Conservation (phyloP, 1,140 invertebrate genomes). For the Pygmarrhopalites habei region DNA sequence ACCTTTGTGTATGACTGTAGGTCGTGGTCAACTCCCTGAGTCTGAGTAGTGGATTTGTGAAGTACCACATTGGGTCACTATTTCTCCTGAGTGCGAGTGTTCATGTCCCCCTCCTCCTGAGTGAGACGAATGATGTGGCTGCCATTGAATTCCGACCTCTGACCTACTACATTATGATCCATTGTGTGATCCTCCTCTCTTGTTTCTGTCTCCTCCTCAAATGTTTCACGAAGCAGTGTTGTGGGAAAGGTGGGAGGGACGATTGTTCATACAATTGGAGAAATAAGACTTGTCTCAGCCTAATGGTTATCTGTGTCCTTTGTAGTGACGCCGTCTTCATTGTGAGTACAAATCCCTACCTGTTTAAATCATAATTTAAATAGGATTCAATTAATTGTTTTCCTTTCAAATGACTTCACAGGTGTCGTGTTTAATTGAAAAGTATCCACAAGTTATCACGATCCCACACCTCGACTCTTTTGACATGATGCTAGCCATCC, state of each 20-base stretch:
- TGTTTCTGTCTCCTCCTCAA: not conserved
- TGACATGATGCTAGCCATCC: too few species aligned
- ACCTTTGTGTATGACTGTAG: too few species aligned
- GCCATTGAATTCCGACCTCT: not conserved
- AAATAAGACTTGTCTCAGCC: constrained; percentile 2
- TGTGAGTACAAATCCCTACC: too few species aligned
- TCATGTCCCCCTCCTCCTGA: not conserved
- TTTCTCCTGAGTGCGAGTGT: not conserved
- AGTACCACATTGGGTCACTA: not conserved
- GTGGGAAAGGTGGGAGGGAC: not conserved
- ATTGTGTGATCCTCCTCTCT: not conserved
- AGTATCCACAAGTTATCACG: not conserved
- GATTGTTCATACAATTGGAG: not conserved
- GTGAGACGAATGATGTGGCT: not conserved
- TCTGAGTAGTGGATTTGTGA: constrained; percentile 4
- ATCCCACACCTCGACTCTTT: too few species aligned
- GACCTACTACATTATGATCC: not conserved
- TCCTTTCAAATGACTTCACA: not conserved
- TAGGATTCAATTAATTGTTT: too few species aligned
- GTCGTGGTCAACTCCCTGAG: not conserved
- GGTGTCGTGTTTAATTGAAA: not conserved
- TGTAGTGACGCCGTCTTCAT: not conserved
- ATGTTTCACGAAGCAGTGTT: not conserved
- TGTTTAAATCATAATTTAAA: too few species aligned
- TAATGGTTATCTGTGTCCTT: constrained; percentile 7